Conservation (phyloP, 2,888 invertebrate species). For the Macropis europaea region DNA sequence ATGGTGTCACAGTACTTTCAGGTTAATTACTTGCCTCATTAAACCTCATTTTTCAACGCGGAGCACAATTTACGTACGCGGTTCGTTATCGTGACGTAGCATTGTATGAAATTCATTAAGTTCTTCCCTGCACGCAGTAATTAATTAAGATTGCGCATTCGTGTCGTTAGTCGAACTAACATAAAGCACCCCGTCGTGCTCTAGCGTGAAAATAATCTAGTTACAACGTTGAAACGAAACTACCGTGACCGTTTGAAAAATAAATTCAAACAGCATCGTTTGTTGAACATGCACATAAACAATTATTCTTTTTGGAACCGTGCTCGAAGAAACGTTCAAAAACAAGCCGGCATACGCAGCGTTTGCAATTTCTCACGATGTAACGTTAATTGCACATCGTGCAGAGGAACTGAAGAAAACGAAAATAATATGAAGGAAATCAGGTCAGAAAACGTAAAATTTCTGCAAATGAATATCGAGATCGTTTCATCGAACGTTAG, state of each 20-base stretch:
- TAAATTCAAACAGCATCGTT: slow-evolving; percentile 1
- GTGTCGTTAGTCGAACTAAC: slow-evolving; percentile 23
- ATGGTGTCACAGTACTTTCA: background rate
- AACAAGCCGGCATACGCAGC: no score
- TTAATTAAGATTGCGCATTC: slow-evolving; percentile 46
- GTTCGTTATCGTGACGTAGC: slow-evolving; percentile 33
- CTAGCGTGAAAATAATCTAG: slow-evolving; percentile 31
- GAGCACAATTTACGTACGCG: slow-evolving; percentile 15
- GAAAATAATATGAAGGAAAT: no score
- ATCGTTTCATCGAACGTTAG: background rate
- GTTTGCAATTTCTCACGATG: no score
- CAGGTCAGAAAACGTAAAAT: background rate
- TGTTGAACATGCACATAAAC: no score
- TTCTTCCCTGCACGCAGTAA: slow-evolving; percentile 36
- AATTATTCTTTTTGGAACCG: no score
- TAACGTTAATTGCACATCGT: no score
- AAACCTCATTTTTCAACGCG: slow-evolving; percentile 27
- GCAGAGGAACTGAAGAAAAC: no score
- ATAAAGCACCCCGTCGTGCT: slow-evolving; percentile 23
- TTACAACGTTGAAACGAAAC: slow-evolving; percentile 26
- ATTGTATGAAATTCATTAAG: slow-evolving; percentile 52
- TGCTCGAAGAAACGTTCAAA: no score
- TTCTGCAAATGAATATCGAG: background rate
- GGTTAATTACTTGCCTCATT: slow-evolving; percentile 36
- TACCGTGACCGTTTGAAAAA: slow-evolving; percentile 7